Evolutionary conservation across 2,113 vertebrate species (phyloP), one percentile per base, ranked within the genome.

Genomic region (Lathamus discolor): DNA sequence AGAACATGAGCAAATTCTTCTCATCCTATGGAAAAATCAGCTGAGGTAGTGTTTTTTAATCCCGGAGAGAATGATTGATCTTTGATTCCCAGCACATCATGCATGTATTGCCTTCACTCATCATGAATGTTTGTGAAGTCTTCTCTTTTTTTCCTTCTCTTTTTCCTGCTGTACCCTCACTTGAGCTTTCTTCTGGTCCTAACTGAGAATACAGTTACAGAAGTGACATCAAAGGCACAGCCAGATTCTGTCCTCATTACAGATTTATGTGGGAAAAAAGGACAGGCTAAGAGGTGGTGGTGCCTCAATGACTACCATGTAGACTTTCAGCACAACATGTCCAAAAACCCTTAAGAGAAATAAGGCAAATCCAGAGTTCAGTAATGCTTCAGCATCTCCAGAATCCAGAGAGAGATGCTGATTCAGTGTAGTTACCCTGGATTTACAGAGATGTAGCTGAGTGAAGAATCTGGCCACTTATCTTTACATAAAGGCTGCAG

Each of bases 401-500:
- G 49, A 88, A 75, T 54, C 49, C 43, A 3, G 41, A 86, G 73
- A 80, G 54, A n/a, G 22, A 28, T 57, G 46, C 46, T 84, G 57
- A 55, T 62, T 85, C 74, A 66, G 14, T 54, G 54, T 51, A 73
- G 57, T 90, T 96, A 57, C 63, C 85, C 49, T 80, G 59, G n/a
- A 20, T 96, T 93, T 96, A 87, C 69, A 88, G 39, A 73, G 76
- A 68, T 90, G 52, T 33, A 90, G 86, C 81, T 48, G 39, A 91
- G 43, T 85, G 69, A 69, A 90, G 74, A 92, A 90, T 92, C 61
- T 0, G 7, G 29, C 69, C 48, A 0, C 70, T 97, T 94, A 52
- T 61, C 69, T 87, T 93, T 94, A 91, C 77, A 91, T 94, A 95
- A 93, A 94, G 88, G 77, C 94, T 95, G 80, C 85, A 89, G 95